Conservation (phyloP, 2,113 vertebrate genomes). For the Picathartes gymnocephalus region DNA sequence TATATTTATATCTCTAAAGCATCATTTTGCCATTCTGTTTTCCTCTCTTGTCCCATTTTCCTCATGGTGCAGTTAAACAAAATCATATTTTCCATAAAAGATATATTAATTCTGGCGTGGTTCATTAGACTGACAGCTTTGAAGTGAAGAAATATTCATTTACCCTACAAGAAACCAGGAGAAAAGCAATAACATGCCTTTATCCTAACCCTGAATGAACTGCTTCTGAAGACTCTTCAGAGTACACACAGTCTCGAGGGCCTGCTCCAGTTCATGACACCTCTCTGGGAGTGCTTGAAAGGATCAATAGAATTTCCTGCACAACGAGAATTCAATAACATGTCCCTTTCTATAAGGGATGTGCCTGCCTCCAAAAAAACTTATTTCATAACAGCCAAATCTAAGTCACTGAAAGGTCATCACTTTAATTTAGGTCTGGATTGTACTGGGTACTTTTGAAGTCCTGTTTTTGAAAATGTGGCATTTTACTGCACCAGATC, state of each 20-base stretch:
- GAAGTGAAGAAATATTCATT: neutral
- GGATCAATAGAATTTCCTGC: neutral
- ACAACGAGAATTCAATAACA: neutral
- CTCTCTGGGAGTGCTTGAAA: neutral
- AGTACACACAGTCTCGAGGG: neutral
- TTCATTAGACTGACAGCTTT: neutral
- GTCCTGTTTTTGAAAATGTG: neutral
- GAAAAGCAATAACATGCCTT: neutral
- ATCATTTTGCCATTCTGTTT: neutral
- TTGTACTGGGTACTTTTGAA: neutral
- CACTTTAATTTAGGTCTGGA: neutral
- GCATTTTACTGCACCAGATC: neutral
- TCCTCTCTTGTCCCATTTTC: neutral
- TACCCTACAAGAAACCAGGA: neutral
- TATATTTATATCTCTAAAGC: neutral
- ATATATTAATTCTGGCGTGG: neutral
- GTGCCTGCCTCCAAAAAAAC: neutral
- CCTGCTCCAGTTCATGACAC: neutral
- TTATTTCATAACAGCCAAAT: neutral
- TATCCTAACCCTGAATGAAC: neutral
- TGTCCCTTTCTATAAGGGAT: neutral
- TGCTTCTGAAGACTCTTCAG: neutral
- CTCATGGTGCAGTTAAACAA: neutral
- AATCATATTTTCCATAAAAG: neutral
- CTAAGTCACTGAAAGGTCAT: neutral